Evolutionary conservation across 2,113 vertebrate species (phyloP).

Genomic region (Vulpes ferrilata): DNA sequence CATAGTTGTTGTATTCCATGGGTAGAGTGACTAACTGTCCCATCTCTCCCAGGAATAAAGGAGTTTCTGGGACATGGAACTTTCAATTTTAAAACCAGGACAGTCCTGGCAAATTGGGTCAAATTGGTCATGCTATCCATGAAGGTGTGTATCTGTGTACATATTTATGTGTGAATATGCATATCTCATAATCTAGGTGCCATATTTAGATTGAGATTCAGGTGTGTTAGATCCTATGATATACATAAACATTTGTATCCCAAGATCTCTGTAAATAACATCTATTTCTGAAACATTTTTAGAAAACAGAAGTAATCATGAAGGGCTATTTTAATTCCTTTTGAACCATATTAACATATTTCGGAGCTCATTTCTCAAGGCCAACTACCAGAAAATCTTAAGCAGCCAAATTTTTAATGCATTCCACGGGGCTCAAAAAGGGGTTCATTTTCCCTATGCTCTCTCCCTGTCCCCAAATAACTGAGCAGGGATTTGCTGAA

Average conservation of each 20-base stretch:
- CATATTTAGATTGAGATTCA: neutral
- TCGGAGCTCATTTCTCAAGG: constrained; percentile 3
- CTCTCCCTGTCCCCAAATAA: neutral
- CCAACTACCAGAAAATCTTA: neutral
- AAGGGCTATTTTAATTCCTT: neutral
- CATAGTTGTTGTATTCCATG: neutral
- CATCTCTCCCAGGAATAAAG: neutral
- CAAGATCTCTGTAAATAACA: neutral
- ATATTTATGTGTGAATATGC: neutral
- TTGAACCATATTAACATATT: neutral
- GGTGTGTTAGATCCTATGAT: neutral
- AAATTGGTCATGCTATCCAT: neutral
- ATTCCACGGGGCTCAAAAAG: neutral
- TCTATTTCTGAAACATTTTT: neutral
- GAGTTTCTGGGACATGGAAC: neutral
- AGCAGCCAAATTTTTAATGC: neutral
- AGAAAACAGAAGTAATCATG: neutral
- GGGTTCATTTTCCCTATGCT: neutral
- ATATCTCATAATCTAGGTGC: neutral
- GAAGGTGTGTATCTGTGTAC: neutral
- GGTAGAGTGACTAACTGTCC: neutral
- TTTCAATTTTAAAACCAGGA: neutral
- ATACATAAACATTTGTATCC: neutral
- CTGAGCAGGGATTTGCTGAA: neutral
- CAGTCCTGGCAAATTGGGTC: neutral